Evolutionary conservation across 2,888 invertebrate genomes (phyloP), one percentile per base, ranked within the genome.

Genomic region (Anoplius nigerrimus): DNA sequence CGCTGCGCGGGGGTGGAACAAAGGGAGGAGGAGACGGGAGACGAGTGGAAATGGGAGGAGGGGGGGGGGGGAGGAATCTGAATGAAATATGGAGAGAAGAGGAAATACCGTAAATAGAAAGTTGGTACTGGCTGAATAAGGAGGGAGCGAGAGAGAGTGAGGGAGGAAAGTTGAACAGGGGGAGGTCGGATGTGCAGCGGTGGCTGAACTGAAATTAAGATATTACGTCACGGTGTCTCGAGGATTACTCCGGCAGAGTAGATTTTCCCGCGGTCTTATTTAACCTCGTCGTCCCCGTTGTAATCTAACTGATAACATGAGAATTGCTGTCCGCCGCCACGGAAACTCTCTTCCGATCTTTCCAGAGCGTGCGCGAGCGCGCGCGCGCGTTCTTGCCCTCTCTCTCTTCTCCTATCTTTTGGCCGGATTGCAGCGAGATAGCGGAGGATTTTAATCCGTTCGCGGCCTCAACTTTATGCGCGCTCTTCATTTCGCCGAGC

Each of bases 221-320:
- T 61, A 62, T 67, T 69, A 66, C 65, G 69, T 71, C 68, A 62
- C 64, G 52, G 64, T 65, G 72, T 67, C 69, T 59, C 63, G 60
- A 59, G 69, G 69, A 70, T 77, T 66, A 68, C 62, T 59, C 48
- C 43, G 71, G 56, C 62, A 66, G 72, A 54, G 48, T 48, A 18
- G 48, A 48, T 48, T 18, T 73, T 77, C 76, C 75, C 67, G 67
- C 72, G 66, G 69, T 69, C 71, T 77, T 77, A 77, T 77, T 78
- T 73, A 76, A 78, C 72, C 64, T 78, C 27, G 48, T 62, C 46
- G 48, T 43, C 13, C 48, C 55, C 66, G 66, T 61, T 43, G 46
- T 22, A 63, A 70, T 62, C 66, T 65, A 52, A 52, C 69, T 72
- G 76, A 79, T 79, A 79, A 78, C 72, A 74, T 76, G 78, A 76